Conservation (phyloP, 2,113 vertebrate genomes). For the Hassar affinis region DNA sequence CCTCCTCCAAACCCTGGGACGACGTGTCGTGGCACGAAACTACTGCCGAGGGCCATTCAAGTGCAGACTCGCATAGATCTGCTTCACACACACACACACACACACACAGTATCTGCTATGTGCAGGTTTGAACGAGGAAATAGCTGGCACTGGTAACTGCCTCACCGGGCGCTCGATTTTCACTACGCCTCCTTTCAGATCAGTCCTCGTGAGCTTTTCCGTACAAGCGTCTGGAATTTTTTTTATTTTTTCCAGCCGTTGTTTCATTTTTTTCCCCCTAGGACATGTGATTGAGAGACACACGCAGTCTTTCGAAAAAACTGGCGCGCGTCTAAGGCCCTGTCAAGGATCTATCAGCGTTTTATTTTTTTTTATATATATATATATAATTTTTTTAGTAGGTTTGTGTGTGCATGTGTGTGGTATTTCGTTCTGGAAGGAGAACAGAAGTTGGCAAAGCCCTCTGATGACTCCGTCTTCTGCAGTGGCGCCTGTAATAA, state of each 20-base stretch:
- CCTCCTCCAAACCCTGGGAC: neutral
- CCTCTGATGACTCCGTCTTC: slow-evolving; percentile 61
- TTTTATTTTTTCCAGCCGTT: neutral
- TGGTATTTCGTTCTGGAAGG: slow-evolving; percentile 68
- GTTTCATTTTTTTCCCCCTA: too few species aligned
- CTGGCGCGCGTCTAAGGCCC: neutral
- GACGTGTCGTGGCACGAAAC: slow-evolving; percentile 35
- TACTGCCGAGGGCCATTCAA: slow-evolving; percentile 40
- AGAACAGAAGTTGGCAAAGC: slow-evolving; percentile 65
- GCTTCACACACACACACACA: slow-evolving; percentile 42
- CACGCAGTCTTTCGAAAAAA: slow-evolving; percentile 16
- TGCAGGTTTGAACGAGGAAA: slow-evolving; percentile 28
- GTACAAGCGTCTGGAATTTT: neutral
- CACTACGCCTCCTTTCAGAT: neutral
- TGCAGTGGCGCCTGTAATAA: slow-evolving; percentile 65
- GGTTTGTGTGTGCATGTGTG: slow-evolving; percentile 57
- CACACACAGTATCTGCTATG: slow-evolving; percentile 12
- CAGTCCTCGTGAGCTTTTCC: neutral
- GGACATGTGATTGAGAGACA: neutral
- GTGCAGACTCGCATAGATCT: slow-evolving; percentile 49
- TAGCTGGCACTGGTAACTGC: neutral
- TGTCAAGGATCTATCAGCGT: slow-evolving; percentile 12
- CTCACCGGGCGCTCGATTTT: neutral
- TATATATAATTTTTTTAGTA: neutral
- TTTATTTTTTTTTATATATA: neutral